A percentile compares a stretch with the other conserved stretches of the same genome.
phyloP scores from a whole-genome alignment of 2,888 invertebrate genomes.

The Eristalis pertinax region DNA sequence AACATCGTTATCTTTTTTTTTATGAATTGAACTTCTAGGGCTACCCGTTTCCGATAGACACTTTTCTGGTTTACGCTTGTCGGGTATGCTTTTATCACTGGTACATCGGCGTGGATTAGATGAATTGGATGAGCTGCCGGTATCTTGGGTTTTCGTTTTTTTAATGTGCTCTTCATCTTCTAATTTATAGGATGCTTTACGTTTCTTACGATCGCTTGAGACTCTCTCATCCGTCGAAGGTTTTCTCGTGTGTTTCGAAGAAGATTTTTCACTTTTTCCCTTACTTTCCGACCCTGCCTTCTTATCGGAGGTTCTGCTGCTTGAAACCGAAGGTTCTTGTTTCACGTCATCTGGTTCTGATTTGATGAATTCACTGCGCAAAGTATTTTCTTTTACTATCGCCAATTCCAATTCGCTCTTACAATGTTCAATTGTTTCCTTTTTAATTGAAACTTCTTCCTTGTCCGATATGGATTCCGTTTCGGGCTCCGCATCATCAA shows the following conservation, averaged over 20 bases:
- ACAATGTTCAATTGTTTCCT: background rate
- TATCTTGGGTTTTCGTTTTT: background rate
- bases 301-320: too few species aligned
- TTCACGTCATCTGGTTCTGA: background rate
- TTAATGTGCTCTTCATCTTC: background rate
- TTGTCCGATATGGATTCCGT: conserved; percentile 1
- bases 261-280: background rate
- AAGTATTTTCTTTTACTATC: background rate
- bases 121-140: background rate
- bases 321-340: too few species aligned
- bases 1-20: background rate
- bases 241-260: background rate
- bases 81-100: background rate
- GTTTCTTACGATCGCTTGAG: background rate
- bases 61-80: background rate
- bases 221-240: background rate
- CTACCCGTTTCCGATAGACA: background rate
- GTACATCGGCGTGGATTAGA: background rate
- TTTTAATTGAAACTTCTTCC: background rate
- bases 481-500: conserved; percentile 21
- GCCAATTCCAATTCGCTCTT: background rate
- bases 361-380: background rate
- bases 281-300: background rate
- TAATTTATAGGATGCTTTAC: background rate
- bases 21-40: background rate